A percentile compares a stretch with the other conserved stretches of the same genome.
Evolutionary conservation across 2,888 invertebrate genomes (phyloP).

Genomic region (Seira sanloemensis): DNA sequence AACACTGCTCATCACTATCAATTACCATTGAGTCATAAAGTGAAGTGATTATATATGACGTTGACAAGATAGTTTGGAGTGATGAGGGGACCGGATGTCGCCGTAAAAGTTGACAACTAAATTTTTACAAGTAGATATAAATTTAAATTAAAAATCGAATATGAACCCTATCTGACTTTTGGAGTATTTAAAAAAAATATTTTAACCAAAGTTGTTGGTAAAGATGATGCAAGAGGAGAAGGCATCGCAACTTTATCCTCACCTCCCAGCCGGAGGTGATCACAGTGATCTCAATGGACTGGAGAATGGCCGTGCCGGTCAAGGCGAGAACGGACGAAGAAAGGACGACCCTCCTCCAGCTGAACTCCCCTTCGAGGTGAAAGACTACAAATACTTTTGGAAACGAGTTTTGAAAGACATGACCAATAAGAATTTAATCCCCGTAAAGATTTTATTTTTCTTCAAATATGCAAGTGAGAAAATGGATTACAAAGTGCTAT

Average conservation of each 20-base stretch:
- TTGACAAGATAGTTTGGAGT: background rate
- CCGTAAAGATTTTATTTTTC: slow-evolving; percentile 85
- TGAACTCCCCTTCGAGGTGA: slow-evolving; percentile 43
- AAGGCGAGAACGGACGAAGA: slow-evolving; percentile 9
- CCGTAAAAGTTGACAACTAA: background rate
- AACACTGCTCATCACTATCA: no score
- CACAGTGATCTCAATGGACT: slow-evolving; percentile 11
- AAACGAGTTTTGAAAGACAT: slow-evolving; percentile 78
- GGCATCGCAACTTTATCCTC: slow-evolving; percentile 18
- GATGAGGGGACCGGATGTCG: background rate
- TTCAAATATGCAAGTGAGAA: slow-evolving; percentile 86
- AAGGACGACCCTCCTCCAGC: background rate
- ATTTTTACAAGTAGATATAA: background rate
- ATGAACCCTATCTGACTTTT: background rate
- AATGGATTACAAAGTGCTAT: background rate
- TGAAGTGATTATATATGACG: background rate
- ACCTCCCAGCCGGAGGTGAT: slow-evolving; percentile 18
- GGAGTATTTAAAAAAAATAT: background rate
- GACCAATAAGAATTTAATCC: slow-evolving; percentile 83
- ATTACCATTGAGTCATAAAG: background rate
- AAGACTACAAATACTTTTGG: slow-evolving; percentile 67
- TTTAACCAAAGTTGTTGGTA: background rate
- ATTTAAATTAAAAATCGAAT: no score
- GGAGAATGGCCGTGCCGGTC: background rate
- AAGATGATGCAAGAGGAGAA: slow-evolving; percentile 36